These are phyloP conservation scores for Zygothrica quintamaculata DNA, from an alignment of 2,888 invertebrate species.

Conservation along the genomic window DNA sequence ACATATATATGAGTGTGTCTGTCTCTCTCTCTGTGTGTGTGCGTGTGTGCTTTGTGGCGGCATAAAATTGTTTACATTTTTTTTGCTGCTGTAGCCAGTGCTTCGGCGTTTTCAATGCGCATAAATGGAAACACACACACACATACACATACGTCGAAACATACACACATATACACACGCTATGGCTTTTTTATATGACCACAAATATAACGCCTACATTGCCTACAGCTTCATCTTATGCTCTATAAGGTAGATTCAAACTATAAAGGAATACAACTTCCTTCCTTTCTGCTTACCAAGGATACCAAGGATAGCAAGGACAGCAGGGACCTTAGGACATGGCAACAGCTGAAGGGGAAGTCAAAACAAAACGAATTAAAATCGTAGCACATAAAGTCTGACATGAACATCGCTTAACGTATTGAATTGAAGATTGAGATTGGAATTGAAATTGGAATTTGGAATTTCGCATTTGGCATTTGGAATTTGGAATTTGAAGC, in stretches of 20 bases:
- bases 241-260: background rate
- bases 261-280: slow-evolving; percentile 27
- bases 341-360: slow-evolving; percentile 15
- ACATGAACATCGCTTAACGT: slow-evolving; percentile 63
- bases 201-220: slow-evolving; percentile 46
- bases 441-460: slow-evolving; percentile 33
- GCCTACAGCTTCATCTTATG: background rate
- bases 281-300: too few species aligned
- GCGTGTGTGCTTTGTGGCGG: slow-evolving; percentile 34
- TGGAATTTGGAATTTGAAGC: too few species aligned
- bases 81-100: slow-evolving; percentile 41
- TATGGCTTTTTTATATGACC: slow-evolving; percentile 64
- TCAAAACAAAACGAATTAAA: slow-evolving; percentile 66
- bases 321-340: too few species aligned
- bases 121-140: slow-evolving; percentile 51
- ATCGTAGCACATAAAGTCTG: slow-evolving; percentile 63
- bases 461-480: background rate
- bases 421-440: slow-evolving; percentile 26
- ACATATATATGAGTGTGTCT: background rate
- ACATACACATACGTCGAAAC: slow-evolving; percentile 61
- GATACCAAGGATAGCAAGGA: too few species aligned
- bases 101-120: slow-evolving; percentile 54
- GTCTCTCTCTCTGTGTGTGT: background rate
- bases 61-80: slow-evolving; percentile 78
- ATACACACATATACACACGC: too few species aligned